A percentile compares a stretch with the other conserved stretches of the same genome.
Evolutionary conservation across 2,113 vertebrate species (phyloP).

Genomic region (Ctenomys sociabilis): DNA sequence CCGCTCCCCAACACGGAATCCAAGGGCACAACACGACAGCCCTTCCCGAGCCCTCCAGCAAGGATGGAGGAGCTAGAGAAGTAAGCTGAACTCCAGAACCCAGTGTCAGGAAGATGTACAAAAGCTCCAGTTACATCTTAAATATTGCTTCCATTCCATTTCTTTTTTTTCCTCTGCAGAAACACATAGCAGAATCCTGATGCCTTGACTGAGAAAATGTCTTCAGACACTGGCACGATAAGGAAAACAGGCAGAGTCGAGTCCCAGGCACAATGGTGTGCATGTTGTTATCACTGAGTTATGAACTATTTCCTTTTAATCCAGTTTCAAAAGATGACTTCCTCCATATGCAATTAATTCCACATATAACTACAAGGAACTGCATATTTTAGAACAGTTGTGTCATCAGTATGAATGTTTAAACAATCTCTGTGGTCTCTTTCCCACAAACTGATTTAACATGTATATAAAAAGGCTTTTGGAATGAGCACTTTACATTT

Average conservation of each 20-base stretch:
- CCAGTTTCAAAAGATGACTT: conserved; percentile 79
- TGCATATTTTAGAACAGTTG: conserved; percentile 76
- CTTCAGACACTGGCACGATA: conserved; percentile 68
- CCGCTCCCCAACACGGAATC: neutral
- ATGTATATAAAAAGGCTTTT: conserved; percentile 80
- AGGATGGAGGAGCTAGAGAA: fast-evolving
- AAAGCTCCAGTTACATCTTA: neutral
- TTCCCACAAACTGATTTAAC: conserved; percentile 82
- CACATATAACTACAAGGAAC: conserved; percentile 76
- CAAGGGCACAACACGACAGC: neutral
- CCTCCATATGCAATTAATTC: conserved; percentile 80
- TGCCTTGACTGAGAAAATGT: conserved; percentile 44
- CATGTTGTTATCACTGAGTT: conserved; percentile 74
- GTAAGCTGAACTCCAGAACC: neutral
- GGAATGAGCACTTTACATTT: conserved; percentile 77
- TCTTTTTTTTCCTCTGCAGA: neutral
- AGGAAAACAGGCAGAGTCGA: conserved; percentile 43
- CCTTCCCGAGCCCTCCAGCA: neutral
- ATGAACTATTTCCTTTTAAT: conserved; percentile 79
- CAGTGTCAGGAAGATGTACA: neutral
- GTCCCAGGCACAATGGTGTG: conserved; percentile 24
- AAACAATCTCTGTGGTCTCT: conserved; percentile 81
- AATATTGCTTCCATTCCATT: conserved; percentile 1
- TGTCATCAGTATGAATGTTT: conserved; percentile 78
- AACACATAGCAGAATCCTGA: conserved; percentile 49